A percentile compares a stretch with the other conserved stretches of the same genome.
These are phyloP conservation scores for Cerastis leucographa DNA, from an alignment of 2,888 invertebrate genomes.

Conservation along the genomic window DNA sequence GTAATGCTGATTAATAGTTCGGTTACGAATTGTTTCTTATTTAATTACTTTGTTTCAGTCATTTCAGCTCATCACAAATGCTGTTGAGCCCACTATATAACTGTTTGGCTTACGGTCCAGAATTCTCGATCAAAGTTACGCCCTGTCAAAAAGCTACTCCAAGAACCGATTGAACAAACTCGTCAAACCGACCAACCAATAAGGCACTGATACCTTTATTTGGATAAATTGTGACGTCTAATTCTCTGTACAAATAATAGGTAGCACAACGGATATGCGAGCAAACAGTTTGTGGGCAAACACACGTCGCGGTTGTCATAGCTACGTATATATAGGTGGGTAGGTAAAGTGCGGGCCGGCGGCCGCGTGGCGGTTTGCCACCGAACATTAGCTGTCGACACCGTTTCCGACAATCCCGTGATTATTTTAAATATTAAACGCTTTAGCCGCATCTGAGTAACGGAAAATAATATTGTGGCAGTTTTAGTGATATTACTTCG, in stretches of 20 bases:
- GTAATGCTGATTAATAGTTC: slow-evolving; percentile 8
- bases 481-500: slow-evolving; percentile 54
- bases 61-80: no score
- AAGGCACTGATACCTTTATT: slow-evolving; percentile 57
- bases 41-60: not conserved
- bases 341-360: slow-evolving; percentile 62
- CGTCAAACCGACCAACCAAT: slow-evolving; percentile 42
- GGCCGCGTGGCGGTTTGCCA: slow-evolving; percentile 74
- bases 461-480: slow-evolving; percentile 62
- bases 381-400: slow-evolving; percentile 69
- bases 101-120: not conserved
- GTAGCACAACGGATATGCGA: slow-evolving; percentile 79
- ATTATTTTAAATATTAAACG: slow-evolving; percentile 70
- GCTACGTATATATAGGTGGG: slow-evolving; percentile 37
- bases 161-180: slow-evolving; percentile 39
- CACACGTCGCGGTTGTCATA: slow-evolving; percentile 72
- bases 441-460: slow-evolving; percentile 56
- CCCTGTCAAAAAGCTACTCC: slow-evolving; percentile 2
- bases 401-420: slow-evolving; percentile 69
- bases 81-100: no score
- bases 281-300: slow-evolving; percentile 82
- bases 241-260: slow-evolving; percentile 83
- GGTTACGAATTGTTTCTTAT: not conserved
- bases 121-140: not conserved
- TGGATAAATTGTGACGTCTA: slow-evolving; percentile 78